Conservation (phyloP, 2,888 invertebrate genomes). For the Mesodorylaimus sp. region DNA sequence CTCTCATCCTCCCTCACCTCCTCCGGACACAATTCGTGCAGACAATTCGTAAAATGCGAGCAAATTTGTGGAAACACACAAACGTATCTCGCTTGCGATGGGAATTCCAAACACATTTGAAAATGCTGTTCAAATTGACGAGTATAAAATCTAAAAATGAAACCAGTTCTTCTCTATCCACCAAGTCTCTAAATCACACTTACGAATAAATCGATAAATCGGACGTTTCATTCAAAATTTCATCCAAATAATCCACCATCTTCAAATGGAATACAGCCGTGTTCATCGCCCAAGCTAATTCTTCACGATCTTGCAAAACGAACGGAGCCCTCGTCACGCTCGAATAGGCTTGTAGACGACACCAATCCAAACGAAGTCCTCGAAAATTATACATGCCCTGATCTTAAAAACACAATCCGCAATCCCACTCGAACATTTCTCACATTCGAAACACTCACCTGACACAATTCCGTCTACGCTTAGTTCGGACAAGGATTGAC, state of each 20-base stretch:
- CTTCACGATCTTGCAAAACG: constrained; percentile 57
- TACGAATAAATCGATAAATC: constrained; percentile 87
- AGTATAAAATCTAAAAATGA: constrained; percentile 54
- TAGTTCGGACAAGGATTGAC: constrained; percentile 50
- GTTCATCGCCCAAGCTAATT: constrained; percentile 75
- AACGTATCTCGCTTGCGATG: constrained; percentile 91
- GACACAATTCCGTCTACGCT: constrained; percentile 17
- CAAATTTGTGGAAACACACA: constrained; percentile 93
- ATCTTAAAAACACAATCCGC: constrained; percentile 40
- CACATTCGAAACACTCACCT: neutral
- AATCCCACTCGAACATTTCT: neutral
- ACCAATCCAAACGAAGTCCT: constrained; percentile 89
- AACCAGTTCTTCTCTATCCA: neutral
- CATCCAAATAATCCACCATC: constrained; percentile 92
- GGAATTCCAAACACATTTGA: constrained; percentile 94
- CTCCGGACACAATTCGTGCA: constrained; percentile 93
- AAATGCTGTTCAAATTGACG: constrained; percentile 94
- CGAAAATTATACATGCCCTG: constrained; percentile 87
- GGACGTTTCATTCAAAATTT: constrained; percentile 84
- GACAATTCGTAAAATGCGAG: constrained; percentile 90
- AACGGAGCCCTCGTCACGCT: constrained; percentile 61
- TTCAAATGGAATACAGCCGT: constrained; percentile 88
- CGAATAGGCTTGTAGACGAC: constrained; percentile 78
- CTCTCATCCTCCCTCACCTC: constrained; percentile 43
- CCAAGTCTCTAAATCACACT: constrained; percentile 11